phyloP scores from a whole-genome alignment of 2,888 invertebrate species.

The Drepanosiphum platanoidis region DNA sequence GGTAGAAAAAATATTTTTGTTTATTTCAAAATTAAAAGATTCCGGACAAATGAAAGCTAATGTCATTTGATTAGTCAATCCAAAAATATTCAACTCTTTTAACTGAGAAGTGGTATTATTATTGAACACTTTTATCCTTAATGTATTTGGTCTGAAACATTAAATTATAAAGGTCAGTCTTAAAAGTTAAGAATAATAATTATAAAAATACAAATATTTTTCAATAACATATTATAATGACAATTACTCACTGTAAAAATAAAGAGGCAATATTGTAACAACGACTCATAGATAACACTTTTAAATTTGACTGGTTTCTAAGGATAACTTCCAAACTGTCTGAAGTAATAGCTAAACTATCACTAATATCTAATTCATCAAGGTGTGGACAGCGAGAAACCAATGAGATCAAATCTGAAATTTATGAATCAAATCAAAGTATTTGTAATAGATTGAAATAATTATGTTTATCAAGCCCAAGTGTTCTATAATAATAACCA shows the following conservation, averaged over 20 bases:
- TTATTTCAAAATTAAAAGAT: background rate
- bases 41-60: background rate
- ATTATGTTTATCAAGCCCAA: slow-evolving; percentile 38
- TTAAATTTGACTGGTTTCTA: slow-evolving; percentile 72
- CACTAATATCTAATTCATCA: slow-evolving; percentile 87
- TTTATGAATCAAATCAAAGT: background rate
- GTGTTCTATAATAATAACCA: too few relatives aligned
- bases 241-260: slow-evolving; percentile 74
- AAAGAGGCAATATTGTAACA: slow-evolving; percentile 81
- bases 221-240: background rate
- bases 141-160: slow-evolving; percentile 34
- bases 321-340: slow-evolving; percentile 72
- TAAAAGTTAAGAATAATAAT: too few relatives aligned
- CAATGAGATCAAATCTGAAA: slow-evolving; percentile 77
- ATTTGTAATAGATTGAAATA: slow-evolving; percentile 4
- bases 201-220: background rate
- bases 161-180: too few relatives aligned
- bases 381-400: slow-evolving; percentile 76
- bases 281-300: slow-evolving; percentile 82
- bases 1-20: slow-evolving; percentile 21
- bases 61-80: slow-evolving; percentile 12
- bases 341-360: slow-evolving; percentile 79
- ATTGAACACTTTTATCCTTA: background rate
- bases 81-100: slow-evolving; percentile 45
- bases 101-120: background rate